phyloP scores from a whole-genome alignment of 2,113 vertebrate species.

The Malurus alboscapulatus region DNA sequence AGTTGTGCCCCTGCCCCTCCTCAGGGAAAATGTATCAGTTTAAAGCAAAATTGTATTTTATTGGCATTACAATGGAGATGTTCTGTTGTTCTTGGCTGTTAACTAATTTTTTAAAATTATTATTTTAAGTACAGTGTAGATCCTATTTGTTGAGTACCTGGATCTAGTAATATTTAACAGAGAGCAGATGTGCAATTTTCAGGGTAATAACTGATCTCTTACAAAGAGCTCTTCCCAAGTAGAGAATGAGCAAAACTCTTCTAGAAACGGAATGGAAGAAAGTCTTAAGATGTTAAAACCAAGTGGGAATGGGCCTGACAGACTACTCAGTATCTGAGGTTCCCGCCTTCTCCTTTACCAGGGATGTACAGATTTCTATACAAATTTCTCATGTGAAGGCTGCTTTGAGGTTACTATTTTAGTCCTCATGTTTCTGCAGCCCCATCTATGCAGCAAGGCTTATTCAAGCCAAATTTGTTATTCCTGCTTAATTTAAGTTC shows the following conservation, averaged over 20 bases:
- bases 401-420: background rate
- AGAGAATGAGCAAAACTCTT: background rate
- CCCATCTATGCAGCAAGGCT: background rate
- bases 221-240: background rate
- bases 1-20: background rate
- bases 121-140: background rate
- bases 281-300: background rate
- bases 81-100: background rate
- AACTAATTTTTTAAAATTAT: background rate
- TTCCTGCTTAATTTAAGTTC: background rate
- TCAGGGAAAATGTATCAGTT: background rate
- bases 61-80: fast-evolving
- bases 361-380: background rate
- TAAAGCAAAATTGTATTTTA: background rate
- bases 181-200: background rate
- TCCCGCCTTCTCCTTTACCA: background rate
- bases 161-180: background rate
- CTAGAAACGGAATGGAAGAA: background rate
- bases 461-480: background rate
- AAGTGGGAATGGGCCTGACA: background rate
- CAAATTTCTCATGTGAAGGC: background rate
- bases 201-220: background rate
- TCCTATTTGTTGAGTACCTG: background rate
- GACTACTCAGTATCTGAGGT: background rate
- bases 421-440: background rate